Conservation (phyloP, 2,888 invertebrate species). For the Matsumyia berberina region DNA sequence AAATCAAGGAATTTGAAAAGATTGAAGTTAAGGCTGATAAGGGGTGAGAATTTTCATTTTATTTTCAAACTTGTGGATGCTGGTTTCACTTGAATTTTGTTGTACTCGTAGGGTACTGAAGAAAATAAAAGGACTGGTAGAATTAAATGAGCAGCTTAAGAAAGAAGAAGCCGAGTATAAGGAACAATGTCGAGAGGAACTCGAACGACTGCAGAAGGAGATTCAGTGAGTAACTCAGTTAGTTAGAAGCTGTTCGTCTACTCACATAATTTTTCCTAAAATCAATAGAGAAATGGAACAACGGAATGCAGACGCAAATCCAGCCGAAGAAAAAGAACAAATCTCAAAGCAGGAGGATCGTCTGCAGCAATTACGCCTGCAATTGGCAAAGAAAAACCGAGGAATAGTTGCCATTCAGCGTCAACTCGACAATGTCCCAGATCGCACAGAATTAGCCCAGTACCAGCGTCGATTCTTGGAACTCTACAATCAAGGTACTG, state of each 20-base stretch:
- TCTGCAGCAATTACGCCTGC: slow-evolving; percentile 87
- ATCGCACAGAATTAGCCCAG: slow-evolving; percentile 95
- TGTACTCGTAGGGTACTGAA: slow-evolving; percentile 81
- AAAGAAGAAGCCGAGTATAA: slow-evolving; percentile 90
- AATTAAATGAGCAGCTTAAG: slow-evolving; percentile 89
- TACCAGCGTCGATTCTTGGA: slow-evolving; percentile 98
- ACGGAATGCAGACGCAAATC: slow-evolving; percentile 83
- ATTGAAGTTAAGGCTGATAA: slow-evolving; percentile 81
- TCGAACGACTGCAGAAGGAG: slow-evolving; percentile 84
- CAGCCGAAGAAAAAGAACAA: slow-evolving; percentile 86
- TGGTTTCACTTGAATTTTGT: slow-evolving; percentile 20
- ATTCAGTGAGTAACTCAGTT: slow-evolving; percentile 80
- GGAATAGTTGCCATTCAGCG: slow-evolving; percentile 92
- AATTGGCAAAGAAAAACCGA: slow-evolving; percentile 91
- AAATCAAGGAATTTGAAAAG: slow-evolving; percentile 81
- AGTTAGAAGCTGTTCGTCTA: too few relatives aligned
- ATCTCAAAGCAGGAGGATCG: slow-evolving; percentile 88
- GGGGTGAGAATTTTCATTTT: slow-evolving; percentile 77
- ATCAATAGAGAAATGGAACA: slow-evolving; percentile 84
- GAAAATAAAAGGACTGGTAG: slow-evolving; percentile 87
- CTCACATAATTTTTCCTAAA: background rate
- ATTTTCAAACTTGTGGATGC: background rate
- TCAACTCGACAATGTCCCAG: slow-evolving; percentile 96
- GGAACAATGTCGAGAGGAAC: slow-evolving; percentile 89
- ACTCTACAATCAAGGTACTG: slow-evolving; percentile 94